Evolutionary conservation across 2,113 vertebrate species (phyloP), one percentile per base, ranked within the genome.

Genomic region (Paracanthobrama guichenoti): DNA sequence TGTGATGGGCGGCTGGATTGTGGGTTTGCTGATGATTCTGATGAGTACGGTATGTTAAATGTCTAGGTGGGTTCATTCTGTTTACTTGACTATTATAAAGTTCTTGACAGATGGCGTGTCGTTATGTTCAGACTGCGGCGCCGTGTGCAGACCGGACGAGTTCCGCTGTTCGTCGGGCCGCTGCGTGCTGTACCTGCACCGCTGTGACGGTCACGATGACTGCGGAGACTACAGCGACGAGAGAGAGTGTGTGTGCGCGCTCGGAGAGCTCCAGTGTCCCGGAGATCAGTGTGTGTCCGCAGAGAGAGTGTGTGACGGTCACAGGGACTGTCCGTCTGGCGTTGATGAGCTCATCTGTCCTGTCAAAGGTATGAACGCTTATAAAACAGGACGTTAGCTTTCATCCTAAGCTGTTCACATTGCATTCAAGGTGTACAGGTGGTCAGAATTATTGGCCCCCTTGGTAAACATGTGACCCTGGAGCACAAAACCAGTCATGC

Each of bases 201-300:
- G 93, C 88, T 98, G 97, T 14, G 94, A 98, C 0, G 95, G 97
- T 11, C 95, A 88, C 3, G 93, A 97, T 0, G 94, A 98, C 93
- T 98, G 97, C 4, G 96, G 94, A 0, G 96, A 98, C 66, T 91
- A 95, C 72, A 96, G 95, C 0, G 97, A 98, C 13, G 97, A 99
- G 88, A 89, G 84, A 0, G 93, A 89, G 87, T 98, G 93, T 87
- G 71, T 87, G 0, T 98, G 97, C 85, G 86, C 89, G 3, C 28
- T 86, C 0, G 95, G 91, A 11, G 90, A 92, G 14, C 92, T 97
- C 84, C 94, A 96, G 92, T 98, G 97, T n/a, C 94, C 94, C 0
- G 90, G 93, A 0, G 90, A 88, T 0, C 87, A 2, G 46, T 98
- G 97, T 88, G 79, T 96, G 16, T 84, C 94, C 20, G 89, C 82